A percentile compares a stretch with the other conserved stretches of the same genome.
Conservation (phyloP, 2,797 vertebrate genomes). For the Euphonia xanthogaster region DNA sequence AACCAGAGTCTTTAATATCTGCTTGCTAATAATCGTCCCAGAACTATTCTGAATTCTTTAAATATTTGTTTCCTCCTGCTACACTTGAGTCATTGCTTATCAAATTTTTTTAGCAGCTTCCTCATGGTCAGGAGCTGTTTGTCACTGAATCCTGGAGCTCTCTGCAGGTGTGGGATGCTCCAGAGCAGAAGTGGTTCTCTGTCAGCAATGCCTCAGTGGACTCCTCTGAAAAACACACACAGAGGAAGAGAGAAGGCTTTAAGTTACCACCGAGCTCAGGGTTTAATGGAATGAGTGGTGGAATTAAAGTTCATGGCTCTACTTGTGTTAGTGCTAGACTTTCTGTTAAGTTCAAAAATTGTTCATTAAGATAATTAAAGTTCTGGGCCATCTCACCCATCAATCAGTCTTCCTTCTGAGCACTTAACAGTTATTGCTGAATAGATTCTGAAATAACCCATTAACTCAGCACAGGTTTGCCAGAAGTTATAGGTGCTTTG, state of each 20-base stretch:
- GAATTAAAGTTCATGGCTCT: conserved; percentile 10
- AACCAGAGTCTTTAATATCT: neutral
- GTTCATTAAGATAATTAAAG: conserved; percentile 51
- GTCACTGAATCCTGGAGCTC: neutral
- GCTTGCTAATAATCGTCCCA: neutral
- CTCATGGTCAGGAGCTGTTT: neutral
- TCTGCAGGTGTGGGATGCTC: neutral
- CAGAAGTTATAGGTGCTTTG: conserved; percentile 51
- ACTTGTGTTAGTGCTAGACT: neutral
- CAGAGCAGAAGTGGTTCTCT: neutral
- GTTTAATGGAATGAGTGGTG: neutral
- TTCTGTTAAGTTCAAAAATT: conserved; percentile 6
- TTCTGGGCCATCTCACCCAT: conserved; percentile 41
- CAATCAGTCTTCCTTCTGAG: conserved; percentile 38
- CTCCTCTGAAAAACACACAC: neutral
- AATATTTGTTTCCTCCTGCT: neutral
- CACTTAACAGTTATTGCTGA: conserved; percentile 49
- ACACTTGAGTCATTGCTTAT: neutral
- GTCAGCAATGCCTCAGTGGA: neutral
- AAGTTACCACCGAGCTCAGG: neutral
- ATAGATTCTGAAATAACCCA: conserved; percentile 28
- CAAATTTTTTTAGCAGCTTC: neutral
- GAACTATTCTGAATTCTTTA: neutral
- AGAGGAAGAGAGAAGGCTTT: neutral
- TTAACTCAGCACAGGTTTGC: conserved; percentile 21